Conservation (phyloP, 1,140 invertebrate genomes). For the Diachasma alloeum region DNA sequence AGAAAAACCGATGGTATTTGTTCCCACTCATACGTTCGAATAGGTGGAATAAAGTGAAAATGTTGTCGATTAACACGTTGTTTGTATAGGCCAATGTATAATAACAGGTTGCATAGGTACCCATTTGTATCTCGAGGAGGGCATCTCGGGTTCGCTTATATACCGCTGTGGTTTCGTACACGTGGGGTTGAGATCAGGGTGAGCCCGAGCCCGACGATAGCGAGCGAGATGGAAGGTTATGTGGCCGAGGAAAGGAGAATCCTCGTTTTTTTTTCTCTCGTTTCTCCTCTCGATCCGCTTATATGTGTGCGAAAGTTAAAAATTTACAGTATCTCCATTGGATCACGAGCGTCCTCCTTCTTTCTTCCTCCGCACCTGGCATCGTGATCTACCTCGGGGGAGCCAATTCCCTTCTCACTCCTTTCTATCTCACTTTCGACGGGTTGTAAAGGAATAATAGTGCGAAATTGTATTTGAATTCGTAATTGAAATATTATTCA, state of each 20-base stretch:
- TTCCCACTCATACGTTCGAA: not conserved
- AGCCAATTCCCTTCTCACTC: not conserved
- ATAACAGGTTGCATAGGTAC: slow-evolving; percentile 65
- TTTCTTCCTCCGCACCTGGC: slow-evolving; percentile 52
- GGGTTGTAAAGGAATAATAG: not conserved
- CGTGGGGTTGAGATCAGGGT: slow-evolving; percentile 8
- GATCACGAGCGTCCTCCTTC: slow-evolving; percentile 31
- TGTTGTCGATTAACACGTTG: slow-evolving; percentile 65
- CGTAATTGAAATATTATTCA: no score
- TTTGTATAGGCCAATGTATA: slow-evolving; percentile 66
- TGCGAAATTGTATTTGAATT: not conserved
- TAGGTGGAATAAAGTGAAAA: slow-evolving; percentile 39
- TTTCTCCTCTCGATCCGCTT: not conserved
- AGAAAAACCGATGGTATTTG: slow-evolving; percentile 1
- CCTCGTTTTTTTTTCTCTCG: not conserved
- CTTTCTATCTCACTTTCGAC: not conserved
- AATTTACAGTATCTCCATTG: slow-evolving; percentile 28
- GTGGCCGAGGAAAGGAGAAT: slow-evolving; percentile 5
- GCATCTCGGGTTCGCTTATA: slow-evolving; percentile 56
- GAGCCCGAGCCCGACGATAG: slow-evolving; percentile 16
- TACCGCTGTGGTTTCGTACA: slow-evolving; percentile 9
- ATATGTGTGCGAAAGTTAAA: slow-evolving; percentile 24
- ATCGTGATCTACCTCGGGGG: slow-evolving; percentile 53
- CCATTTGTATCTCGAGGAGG: slow-evolving; percentile 62
- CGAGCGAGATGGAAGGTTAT: slow-evolving; percentile 19